A percentile compares a stretch with the other conserved stretches of the same genome.
These are phyloP conservation scores for Puntigrus tetrazona DNA, from an alignment of 2,113 vertebrate species.

Conservation along the genomic window DNA sequence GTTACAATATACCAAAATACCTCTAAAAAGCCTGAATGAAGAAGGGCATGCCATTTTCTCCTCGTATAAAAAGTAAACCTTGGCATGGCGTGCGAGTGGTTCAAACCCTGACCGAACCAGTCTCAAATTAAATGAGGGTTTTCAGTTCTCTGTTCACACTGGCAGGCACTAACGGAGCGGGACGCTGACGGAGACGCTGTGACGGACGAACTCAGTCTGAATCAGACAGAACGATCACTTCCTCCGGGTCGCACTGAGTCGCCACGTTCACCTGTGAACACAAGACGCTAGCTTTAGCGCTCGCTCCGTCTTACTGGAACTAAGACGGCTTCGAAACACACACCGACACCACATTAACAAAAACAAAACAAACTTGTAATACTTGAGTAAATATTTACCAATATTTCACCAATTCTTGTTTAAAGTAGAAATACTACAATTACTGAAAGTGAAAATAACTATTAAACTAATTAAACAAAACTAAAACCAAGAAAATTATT, in stretches of 20 bases:
- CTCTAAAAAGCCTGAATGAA: background rate
- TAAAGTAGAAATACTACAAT: background rate
- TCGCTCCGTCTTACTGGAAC: too few relatives aligned
- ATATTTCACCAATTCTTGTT: background rate
- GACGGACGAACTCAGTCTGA: slow-evolving; percentile 71
- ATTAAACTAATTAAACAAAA: background rate
- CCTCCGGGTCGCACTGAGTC: slow-evolving; percentile 87
- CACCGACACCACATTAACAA: background rate
- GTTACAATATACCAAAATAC: slow-evolving; percentile 16
- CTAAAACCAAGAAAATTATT: background rate
- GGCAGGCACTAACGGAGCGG: slow-evolving; percentile 31
- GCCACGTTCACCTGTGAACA: slow-evolving; percentile 80
- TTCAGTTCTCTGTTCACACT: slow-evolving; percentile 9
- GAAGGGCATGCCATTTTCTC: background rate
- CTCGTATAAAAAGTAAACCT: slow-evolving; percentile 32
- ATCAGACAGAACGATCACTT: slow-evolving; percentile 87
- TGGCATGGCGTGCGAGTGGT: background rate
- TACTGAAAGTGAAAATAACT: background rate
- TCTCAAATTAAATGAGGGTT: background rate
- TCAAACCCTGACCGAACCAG: slow-evolving; percentile 2
- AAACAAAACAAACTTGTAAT: background rate
- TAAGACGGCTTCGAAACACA: too few relatives aligned
- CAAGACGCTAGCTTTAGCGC: too few relatives aligned
- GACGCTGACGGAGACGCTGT: slow-evolving; percentile 6
- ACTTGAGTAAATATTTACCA: background rate